Conservation (phyloP, 2,888 invertebrate species). For the Chouioia cunea region DNA sequence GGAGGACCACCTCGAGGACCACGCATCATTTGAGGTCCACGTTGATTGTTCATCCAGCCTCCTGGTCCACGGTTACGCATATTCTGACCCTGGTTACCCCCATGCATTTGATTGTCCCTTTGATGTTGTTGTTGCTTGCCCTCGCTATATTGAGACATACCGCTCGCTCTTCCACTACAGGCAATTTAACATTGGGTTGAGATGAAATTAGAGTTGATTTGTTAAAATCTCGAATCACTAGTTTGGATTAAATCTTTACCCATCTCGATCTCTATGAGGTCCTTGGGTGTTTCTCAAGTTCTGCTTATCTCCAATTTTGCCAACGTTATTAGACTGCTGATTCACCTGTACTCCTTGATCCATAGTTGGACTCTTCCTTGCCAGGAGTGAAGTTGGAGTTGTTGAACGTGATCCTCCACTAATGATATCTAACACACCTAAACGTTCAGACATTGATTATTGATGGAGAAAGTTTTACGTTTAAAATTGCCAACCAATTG, state of each 20-base stretch:
- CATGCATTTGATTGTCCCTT: conserved; percentile 11
- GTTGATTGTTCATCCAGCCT: conserved; percentile 61
- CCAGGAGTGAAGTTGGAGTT: conserved; percentile 80
- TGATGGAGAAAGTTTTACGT: not conserved
- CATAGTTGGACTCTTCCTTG: conserved; percentile 86
- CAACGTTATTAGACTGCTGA: conserved; percentile 61
- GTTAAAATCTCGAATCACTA: not conserved
- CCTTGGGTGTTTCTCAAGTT: conserved; percentile 60
- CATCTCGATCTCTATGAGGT: conserved; percentile 62
- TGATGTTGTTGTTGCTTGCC: conserved; percentile 51
- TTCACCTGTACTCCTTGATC: conserved; percentile 86
- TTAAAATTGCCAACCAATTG: not conserved
- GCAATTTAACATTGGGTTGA: not conserved
- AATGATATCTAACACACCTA: conserved; percentile 78
- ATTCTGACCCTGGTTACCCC: conserved; percentile 4
- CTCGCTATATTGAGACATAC: conserved; percentile 64
- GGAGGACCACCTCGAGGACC: conserved; percentile 55
- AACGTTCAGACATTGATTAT: conserved; percentile 10
- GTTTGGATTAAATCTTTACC: conserved; percentile 51
- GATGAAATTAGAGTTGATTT: not conserved
- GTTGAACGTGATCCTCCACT: conserved; percentile 84
- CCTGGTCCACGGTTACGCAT: conserved; percentile 59
- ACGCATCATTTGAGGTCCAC: conserved; percentile 61
- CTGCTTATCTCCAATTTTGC: conserved; percentile 61
- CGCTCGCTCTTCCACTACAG: conserved; percentile 57